Evolutionary conservation across 2,797 vertebrate species (phyloP).

Genomic region (Steatocranus sp.): DNA sequence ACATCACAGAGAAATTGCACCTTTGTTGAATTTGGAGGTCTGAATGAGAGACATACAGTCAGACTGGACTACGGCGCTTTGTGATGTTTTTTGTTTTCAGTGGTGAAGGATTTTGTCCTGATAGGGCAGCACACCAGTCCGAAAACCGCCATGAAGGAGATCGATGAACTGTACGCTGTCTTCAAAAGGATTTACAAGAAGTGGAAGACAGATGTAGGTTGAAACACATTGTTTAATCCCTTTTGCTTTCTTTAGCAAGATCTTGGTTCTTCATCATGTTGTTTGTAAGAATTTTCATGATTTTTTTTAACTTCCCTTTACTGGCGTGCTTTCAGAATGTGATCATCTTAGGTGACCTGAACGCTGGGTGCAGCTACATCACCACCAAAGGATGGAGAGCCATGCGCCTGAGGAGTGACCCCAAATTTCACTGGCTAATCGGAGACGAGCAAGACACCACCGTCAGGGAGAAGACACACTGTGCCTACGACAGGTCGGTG

Average conservation of each 20-base stretch:
- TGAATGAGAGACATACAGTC: neutral
- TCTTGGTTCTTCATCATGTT: neutral
- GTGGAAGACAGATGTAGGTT: slow-evolving; percentile 77
- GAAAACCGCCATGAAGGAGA: slow-evolving; percentile 78
- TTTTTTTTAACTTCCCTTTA: neutral
- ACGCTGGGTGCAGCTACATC: slow-evolving; percentile 80
- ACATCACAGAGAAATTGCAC: neutral
- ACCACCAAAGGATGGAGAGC: slow-evolving; percentile 73
- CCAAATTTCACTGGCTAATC: slow-evolving; percentile 80
- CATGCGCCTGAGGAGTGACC: slow-evolving; percentile 70
- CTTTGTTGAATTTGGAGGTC: neutral
- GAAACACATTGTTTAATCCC: neutral
- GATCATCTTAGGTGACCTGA: slow-evolving; percentile 83
- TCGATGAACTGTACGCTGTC: slow-evolving; percentile 75
- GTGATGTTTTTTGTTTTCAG: slow-evolving; percentile 37
- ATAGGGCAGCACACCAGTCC: slow-evolving; percentile 81
- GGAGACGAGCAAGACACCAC: slow-evolving; percentile 81
- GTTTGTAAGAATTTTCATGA: neutral
- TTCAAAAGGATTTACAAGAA: slow-evolving; percentile 70
- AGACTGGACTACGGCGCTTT: neutral
- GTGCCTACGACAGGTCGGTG: slow-evolving; percentile 82
- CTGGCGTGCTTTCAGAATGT: slow-evolving; percentile 68
- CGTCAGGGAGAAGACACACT: slow-evolving; percentile 77
- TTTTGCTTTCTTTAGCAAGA: neutral
- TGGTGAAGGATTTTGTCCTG: slow-evolving; percentile 77